These are phyloP conservation scores for Trididemnum nubilum DNA, from an alignment of 23 tunicate genomes.

Conservation along the genomic window DNA sequence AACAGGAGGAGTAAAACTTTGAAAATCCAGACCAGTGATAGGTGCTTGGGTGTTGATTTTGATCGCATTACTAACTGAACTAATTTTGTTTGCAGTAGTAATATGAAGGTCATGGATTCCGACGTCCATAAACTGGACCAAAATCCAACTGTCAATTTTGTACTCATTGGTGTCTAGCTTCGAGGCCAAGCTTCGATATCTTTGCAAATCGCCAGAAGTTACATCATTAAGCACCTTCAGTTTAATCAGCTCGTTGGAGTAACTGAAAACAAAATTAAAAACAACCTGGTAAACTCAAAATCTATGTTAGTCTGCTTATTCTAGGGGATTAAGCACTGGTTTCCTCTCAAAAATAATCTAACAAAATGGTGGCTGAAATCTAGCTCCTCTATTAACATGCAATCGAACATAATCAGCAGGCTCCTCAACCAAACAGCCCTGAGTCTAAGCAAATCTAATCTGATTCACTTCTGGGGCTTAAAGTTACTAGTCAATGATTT, in stretches of 20 bases:
- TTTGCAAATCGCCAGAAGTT: neutral
- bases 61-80: neutral
- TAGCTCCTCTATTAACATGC: too few species aligned
- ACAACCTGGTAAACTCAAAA: too few species aligned
- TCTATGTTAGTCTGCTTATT: too few species aligned
- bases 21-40: conserved; percentile 33
- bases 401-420: too few species aligned
- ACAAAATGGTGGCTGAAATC: too few species aligned
- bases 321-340: too few species aligned
- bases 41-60: conserved; percentile 13
- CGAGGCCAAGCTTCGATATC: neutral
- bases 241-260: neutral
- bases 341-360: too few species aligned
- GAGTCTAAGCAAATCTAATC: too few species aligned
- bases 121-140: conserved; percentile 30
- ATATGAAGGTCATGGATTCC: conserved; percentile 23
- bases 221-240: conserved; percentile 32
- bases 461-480: too few species aligned
- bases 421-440: too few species aligned
- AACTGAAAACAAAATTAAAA: too few species aligned
- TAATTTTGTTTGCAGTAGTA: conserved; percentile 22
- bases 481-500: too few species aligned
- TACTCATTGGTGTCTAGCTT: neutral
- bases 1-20: conserved; percentile 46
- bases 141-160: conserved; percentile 10